phyloP scores from a whole-genome alignment of 2,797 vertebrate species.

The Xiphophorus birchmanni region DNA sequence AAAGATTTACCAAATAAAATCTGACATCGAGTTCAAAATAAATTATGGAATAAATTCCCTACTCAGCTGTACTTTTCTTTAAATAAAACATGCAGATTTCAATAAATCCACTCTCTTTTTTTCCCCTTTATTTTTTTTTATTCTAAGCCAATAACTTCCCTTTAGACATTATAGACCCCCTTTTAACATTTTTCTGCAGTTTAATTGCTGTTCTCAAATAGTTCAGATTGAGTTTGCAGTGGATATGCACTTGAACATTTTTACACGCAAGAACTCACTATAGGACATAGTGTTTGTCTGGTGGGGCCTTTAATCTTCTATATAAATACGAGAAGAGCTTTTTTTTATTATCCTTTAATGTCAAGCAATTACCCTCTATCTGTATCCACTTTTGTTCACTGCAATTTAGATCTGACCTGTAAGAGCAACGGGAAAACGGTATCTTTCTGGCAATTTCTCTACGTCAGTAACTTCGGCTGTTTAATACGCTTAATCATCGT shows the following conservation, averaged over 20 bases:
- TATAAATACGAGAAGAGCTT: constrained; percentile 13
- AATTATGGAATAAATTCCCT: background rate
- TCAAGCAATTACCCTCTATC: constrained; percentile 21
- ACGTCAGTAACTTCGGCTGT: background rate
- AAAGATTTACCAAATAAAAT: background rate
- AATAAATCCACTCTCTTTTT: background rate
- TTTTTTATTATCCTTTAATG: constrained; percentile 24
- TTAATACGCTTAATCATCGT: background rate
- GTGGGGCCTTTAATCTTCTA: constrained; percentile 4
- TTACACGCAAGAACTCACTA: constrained; percentile 1
- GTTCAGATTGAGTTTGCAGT: background rate
- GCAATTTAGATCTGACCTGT: constrained; percentile 10
- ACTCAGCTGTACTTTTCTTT: background rate
- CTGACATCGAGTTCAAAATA: background rate
- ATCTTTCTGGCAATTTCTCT: background rate
- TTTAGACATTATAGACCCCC: background rate
- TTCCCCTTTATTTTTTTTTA: background rate
- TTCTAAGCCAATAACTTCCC: background rate
- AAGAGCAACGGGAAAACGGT: background rate
- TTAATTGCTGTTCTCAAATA: background rate
- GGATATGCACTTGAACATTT: background rate
- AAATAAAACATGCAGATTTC: background rate
- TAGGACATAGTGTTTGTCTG: constrained; percentile 9
- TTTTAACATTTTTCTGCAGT: background rate
- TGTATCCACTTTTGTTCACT: constrained; percentile 12